These are phyloP conservation scores for Stichodactyla mertensii DNA, from an alignment of 64 coral and sea anemone genomes.

Conservation along the genomic window DNA sequence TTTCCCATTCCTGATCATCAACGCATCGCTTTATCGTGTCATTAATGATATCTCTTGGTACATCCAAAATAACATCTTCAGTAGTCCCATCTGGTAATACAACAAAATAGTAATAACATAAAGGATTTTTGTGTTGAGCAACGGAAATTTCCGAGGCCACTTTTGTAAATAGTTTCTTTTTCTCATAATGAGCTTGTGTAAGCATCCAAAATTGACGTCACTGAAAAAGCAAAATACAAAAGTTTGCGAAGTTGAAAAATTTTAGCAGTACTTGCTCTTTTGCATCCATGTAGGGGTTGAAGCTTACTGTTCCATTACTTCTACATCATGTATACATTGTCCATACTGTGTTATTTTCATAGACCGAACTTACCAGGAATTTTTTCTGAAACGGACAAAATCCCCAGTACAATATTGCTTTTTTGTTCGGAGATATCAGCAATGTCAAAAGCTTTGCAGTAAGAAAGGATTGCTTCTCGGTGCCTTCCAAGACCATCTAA, in stretches of 20 bases:
- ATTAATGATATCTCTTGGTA: slow-evolving; percentile 25
- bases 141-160: too few species aligned
- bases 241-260: too few species aligned
- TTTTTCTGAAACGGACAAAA: not conserved
- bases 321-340: too few species aligned
- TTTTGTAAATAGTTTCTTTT: too few species aligned
- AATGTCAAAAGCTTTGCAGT: slow-evolving; percentile 14
- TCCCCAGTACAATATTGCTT: not conserved
- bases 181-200: too few species aligned
- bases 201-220: too few species aligned
- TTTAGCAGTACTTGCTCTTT: too few species aligned
- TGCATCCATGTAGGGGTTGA: too few species aligned
- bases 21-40: slow-evolving; percentile 43
- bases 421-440: slow-evolving; percentile 5
- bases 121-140: not conserved
- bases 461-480: slow-evolving; percentile 14
- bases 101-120: not conserved
- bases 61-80: slow-evolving; percentile 19
- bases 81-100: slow-evolving; percentile 40
- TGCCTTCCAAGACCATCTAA: slow-evolving; percentile 5
- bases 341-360: not conserved
- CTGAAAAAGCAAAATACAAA: too few species aligned
- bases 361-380: not conserved
- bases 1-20: slow-evolving; percentile 37
- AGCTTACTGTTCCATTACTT: too few species aligned